Evolutionary conservation across 1,140 invertebrate species (phyloP), one percentile per base, ranked within the genome.

Genomic region (Heterodera carotae): DNA sequence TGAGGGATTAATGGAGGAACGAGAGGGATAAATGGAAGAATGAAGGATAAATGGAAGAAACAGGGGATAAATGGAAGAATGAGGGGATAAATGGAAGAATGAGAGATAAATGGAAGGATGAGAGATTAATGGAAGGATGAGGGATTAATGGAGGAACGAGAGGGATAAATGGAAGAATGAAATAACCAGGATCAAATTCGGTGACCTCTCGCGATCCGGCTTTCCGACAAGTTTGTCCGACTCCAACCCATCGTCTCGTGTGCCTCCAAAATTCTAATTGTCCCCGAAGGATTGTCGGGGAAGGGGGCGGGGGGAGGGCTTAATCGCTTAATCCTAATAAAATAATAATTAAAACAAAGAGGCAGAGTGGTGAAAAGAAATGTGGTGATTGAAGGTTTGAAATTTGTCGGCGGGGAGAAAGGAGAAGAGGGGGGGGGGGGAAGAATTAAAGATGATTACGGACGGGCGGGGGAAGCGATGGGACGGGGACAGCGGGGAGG

Each of bases 111-210:
- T 6, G 29, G 48, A 27, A 7, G 48, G 27, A 12, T 7, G 10
- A 31, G 8, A 29, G 25, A 43, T 1, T 29, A 69, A 69, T 15
- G 22, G 22, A 25, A 67, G n/a, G 36, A 67, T 15, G n/a, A 33
- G 22, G 22, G 39, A 7, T 33, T 33, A 33, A 27, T n/a, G 27
- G 27, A 12, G 8, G n/a, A n/a, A n/a, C 5, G 6, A 22, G 27
- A 68, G 8, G 25, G 29, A 43, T 6, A 69, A 69, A 69, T 33
- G 31, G 22, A 67, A 67, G n/a, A 67, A 67, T 67, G 15, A 33
- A 67, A 22, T 33, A 67, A 22, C 10, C 10, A 39, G 36, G n/a
- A n/a, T n/a, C n/a, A n/a, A n/a, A n/a, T n/a, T n/a, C n/a, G n/a
- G n/a, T n/a, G n/a, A n/a, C n/a, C n/a, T n/a, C n/a, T n/a, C n/a